Conservation (phyloP, 1,140 invertebrate genomes). For the Leptinotarsa defecta region DNA sequence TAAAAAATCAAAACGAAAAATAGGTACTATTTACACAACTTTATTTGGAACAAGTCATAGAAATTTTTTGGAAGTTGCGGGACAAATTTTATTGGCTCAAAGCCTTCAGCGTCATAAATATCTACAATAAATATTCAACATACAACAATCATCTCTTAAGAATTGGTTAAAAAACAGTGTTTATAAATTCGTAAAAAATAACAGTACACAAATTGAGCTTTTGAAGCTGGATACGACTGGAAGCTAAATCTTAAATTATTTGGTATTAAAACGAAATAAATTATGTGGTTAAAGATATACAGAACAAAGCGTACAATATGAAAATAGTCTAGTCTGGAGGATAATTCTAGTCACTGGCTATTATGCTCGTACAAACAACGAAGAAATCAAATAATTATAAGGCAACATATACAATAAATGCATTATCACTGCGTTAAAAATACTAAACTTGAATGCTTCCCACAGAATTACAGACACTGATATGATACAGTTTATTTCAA, state of each 20-base stretch:
- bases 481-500: too few species aligned
- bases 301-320: conserved; percentile 1
- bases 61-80: conserved; percentile 4
- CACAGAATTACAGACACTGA: background rate
- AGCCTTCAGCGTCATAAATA: background rate
- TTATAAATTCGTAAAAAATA: conserved; percentile 15
- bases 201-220: conserved; percentile 24
- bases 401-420: conserved; percentile 1
- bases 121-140: conserved; percentile 11
- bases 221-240: conserved; percentile 5
- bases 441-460: background rate
- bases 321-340: background rate
- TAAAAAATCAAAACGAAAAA: background rate
- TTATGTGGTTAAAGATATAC: background rate
- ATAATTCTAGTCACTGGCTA: too few species aligned
- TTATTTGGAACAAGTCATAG: conserved; percentile 17
- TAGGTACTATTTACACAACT: conserved; percentile 16
- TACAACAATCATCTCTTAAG: background rate
- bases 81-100: conserved; percentile 4
- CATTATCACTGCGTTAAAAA: background rate
- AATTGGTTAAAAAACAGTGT: background rate
- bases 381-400: background rate
- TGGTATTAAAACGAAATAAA: conserved; percentile 10
- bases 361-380: too few species aligned
- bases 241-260: conserved; percentile 20